Conservation (phyloP, 2,797 vertebrate species). For the Pygocentrus nattereri region DNA sequence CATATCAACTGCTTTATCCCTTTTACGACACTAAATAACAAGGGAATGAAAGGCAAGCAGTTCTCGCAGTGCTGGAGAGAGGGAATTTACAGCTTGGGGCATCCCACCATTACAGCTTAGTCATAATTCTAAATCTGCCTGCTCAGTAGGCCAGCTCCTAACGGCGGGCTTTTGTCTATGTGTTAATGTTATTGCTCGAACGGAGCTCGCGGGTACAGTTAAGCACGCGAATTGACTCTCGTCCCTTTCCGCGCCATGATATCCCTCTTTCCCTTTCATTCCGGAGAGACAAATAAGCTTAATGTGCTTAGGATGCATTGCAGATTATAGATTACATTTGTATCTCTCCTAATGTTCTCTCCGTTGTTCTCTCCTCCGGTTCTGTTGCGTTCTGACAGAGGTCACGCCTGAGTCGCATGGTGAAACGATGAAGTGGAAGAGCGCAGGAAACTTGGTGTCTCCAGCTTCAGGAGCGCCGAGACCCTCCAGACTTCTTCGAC, state of each 20-base stretch:
- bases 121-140: slow-evolving; percentile 48
- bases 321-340: slow-evolving; percentile 20
- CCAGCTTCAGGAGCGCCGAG: slow-evolving; percentile 29
- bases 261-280: slow-evolving; percentile 14
- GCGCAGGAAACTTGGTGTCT: neutral
- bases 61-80: slow-evolving; percentile 14
- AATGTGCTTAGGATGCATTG: slow-evolving; percentile 4
- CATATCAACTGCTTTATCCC: slow-evolving; percentile 49
- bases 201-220: slow-evolving; percentile 40
- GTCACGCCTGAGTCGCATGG: neutral
- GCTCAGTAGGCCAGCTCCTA: slow-evolving; percentile 43
- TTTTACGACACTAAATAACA: slow-evolving; percentile 44
- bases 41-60: slow-evolving; percentile 50
- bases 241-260: neutral
- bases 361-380: neutral
- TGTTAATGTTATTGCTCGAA: slow-evolving; percentile 54
- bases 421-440: neutral
- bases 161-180: slow-evolving; percentile 40
- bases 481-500: slow-evolving; percentile 41
- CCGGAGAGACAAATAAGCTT: slow-evolving; percentile 15
- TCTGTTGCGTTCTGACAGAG: neutral
- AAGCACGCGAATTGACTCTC: slow-evolving; percentile 49
- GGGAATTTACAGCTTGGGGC: slow-evolving; percentile 40
- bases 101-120: slow-evolving; percentile 41
- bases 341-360: neutral